These are phyloP conservation scores for Philereme vetulata DNA, from an alignment of 2,888 invertebrate species.

Conservation along the genomic window DNA sequence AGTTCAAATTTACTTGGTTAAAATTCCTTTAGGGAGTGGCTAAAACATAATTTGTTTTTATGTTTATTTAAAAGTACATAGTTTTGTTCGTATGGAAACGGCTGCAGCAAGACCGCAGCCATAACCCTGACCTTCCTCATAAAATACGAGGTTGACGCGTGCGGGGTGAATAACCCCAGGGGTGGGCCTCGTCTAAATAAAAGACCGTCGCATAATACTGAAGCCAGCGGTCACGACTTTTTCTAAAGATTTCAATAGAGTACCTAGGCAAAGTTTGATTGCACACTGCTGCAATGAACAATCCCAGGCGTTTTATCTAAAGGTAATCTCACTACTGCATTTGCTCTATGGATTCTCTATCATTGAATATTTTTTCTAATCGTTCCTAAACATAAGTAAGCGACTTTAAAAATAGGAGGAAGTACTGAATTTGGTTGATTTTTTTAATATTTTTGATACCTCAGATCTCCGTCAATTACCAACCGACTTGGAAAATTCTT, in stretches of 20 bases:
- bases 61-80: constrained; percentile 2
- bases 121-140: constrained; percentile 78
- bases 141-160: constrained; percentile 53
- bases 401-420: too few relatives aligned
- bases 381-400: too few relatives aligned
- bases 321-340: too few relatives aligned
- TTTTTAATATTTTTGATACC: too few relatives aligned
- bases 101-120: constrained; percentile 40
- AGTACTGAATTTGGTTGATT: too few relatives aligned
- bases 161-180: constrained; percentile 72
- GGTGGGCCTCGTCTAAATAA: constrained; percentile 77
- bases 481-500: too few relatives aligned
- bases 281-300: background rate
- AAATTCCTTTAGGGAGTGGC: background rate
- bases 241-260: constrained; percentile 22
- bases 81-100: constrained; percentile 22
- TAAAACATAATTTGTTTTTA: background rate
- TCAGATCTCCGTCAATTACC: too few relatives aligned
- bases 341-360: too few relatives aligned
- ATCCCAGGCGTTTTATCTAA: background rate
- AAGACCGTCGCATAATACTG: constrained; percentile 60
- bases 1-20: background rate
- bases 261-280: constrained; percentile 6
- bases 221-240: constrained; percentile 22
- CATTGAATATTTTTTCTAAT: too few relatives aligned